Evolutionary conservation across 2,113 vertebrate species (phyloP).

Genomic region (Murina feae): DNA sequence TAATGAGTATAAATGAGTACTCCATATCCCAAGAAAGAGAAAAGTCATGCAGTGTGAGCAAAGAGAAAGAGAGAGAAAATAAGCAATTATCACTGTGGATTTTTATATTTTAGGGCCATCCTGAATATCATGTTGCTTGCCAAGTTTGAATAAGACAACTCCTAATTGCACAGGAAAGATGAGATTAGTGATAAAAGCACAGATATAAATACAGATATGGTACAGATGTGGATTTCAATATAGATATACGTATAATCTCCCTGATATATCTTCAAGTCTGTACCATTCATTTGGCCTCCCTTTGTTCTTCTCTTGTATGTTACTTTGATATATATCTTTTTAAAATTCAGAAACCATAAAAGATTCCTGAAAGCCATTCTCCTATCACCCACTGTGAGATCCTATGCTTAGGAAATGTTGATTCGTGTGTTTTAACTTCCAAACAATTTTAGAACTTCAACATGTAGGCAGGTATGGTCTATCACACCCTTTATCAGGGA

Average conservation of each 20-base stretch:
- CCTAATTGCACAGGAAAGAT: not conserved
- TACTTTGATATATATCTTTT: not conserved
- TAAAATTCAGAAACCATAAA: not conserved
- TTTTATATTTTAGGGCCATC: not conserved
- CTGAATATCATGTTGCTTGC: not conserved
- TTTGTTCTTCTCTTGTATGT: not conserved
- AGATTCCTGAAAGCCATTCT: not conserved
- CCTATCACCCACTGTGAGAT: not conserved
- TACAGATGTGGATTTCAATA: not conserved
- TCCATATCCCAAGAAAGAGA: not conserved
- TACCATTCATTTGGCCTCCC: not conserved
- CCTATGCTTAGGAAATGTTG: not conserved
- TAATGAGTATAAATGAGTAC: conserved; percentile 50
- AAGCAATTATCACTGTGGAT: not conserved
- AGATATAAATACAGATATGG: not conserved
- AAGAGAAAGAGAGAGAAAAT: not conserved
- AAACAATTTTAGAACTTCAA: not conserved
- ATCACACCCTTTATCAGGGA: not conserved
- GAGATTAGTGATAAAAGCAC: not conserved
- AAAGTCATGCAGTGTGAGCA: not conserved
- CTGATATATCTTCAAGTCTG: not conserved
- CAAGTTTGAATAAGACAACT: not conserved
- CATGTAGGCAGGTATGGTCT: not conserved
- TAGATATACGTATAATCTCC: not conserved
- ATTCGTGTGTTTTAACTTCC: not conserved